A percentile compares a stretch with the other conserved stretches of the same genome.
Evolutionary conservation across 2,797 vertebrate genomes (phyloP).

Genomic region (Hafferia zeledoni): DNA sequence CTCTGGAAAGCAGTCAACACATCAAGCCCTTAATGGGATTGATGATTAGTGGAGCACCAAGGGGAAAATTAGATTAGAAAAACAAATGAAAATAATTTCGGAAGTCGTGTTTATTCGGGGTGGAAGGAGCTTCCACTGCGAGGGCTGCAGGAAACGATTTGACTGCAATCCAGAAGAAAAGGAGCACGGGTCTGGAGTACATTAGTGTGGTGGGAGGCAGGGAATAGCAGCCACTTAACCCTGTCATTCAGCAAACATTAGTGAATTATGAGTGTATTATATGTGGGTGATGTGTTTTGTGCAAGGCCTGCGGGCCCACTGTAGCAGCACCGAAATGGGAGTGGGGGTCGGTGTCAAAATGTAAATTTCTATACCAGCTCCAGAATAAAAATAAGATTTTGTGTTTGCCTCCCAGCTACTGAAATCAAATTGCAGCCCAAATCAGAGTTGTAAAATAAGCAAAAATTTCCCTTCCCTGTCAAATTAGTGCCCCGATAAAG

Average conservation of each 20-base stretch:
- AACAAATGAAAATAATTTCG: conserved; percentile 59
- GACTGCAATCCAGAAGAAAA: conserved; percentile 59
- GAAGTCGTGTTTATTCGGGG: conserved; percentile 19
- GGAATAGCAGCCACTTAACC: conserved; percentile 75
- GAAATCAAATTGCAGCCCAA: conserved; percentile 50
- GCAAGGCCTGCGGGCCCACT: conserved; percentile 27
- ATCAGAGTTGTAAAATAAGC: conserved; percentile 61
- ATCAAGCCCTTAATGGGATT: conserved; percentile 31
- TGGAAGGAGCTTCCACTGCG: conserved; percentile 41
- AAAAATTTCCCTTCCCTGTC: conserved; percentile 65
- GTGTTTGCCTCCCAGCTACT: conserved; percentile 49
- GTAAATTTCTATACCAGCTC: conserved; percentile 44
- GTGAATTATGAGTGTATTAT: conserved; percentile 66
- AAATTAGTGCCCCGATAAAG: conserved; percentile 67
- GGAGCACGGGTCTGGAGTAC: conserved; percentile 54
- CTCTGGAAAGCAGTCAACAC: conserved; percentile 34
- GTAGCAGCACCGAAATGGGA: neutral
- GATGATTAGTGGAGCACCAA: conserved; percentile 53
- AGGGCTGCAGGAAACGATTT: conserved; percentile 58
- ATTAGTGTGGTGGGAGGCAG: conserved; percentile 68
- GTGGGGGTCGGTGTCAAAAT: conserved; percentile 53
- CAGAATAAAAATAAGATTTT: conserved; percentile 49
- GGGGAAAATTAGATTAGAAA: conserved; percentile 69
- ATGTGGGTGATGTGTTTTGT: conserved; percentile 34
- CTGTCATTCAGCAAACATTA: conserved; percentile 71